Evolutionary conservation across 2,113 vertebrate species (phyloP).

Genomic region (Brachypodius melanocephalos): DNA sequence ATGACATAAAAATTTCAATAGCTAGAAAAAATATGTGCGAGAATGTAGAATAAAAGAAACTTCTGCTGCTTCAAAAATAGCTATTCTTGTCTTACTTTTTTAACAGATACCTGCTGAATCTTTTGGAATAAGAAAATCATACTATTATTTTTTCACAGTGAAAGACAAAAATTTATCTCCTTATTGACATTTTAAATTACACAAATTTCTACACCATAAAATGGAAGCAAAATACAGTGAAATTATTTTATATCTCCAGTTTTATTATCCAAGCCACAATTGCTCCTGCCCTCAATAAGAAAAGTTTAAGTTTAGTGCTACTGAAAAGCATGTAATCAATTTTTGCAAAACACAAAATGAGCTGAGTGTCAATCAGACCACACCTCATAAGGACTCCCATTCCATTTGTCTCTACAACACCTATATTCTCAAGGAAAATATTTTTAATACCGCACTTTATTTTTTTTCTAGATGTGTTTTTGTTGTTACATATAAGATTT

Average conservation of each 20-base stretch:
- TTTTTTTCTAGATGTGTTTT: background rate
- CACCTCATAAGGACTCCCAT: background rate
- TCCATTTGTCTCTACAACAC: background rate
- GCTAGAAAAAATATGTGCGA: background rate
- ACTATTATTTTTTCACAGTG: background rate
- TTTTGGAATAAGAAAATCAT: slow-evolving; percentile 17
- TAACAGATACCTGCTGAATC: background rate
- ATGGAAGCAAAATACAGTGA: background rate
- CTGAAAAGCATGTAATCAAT: background rate
- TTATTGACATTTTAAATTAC: background rate
- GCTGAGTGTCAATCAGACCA: background rate
- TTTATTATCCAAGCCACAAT: background rate
- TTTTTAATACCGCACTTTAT: background rate
- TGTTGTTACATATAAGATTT: background rate
- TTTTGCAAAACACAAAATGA: background rate
- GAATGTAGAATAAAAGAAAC: background rate
- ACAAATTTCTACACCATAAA: background rate
- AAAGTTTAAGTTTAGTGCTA: slow-evolving; percentile 25
- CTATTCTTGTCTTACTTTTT: background rate
- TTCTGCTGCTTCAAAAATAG: background rate
- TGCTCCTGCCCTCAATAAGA: background rate
- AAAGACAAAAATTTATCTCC: slow-evolving; percentile 13
- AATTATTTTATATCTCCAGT: background rate
- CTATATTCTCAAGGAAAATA: background rate
- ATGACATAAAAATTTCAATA: background rate